Evolutionary conservation across 2,888 invertebrate genomes (phyloP), one percentile per base, ranked within the genome.

Genomic region (Philereme vetulata): DNA sequence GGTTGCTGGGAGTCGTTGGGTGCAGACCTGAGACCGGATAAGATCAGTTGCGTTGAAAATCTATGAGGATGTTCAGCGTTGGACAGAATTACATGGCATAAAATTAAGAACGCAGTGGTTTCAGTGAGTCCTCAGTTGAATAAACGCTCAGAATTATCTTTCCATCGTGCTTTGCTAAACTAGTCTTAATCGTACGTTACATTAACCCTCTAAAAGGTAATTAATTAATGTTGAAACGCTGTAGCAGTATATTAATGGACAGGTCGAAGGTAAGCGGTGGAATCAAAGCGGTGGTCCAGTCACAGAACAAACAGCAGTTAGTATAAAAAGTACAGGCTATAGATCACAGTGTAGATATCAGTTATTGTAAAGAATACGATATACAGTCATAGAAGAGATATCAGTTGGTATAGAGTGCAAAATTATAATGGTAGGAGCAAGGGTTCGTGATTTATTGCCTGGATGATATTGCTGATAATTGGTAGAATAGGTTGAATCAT

Each of bases 211-310:
- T 67, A 62, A 71, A 48, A 59, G 53, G 68, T 78, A 83, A 86
- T 86, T 86, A 82, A 88, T 88, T 85, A 85, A 75, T 74, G 78
- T 81, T 77, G 76, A 72, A 79, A 77, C 74, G 71, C 67, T 75
- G 75, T 77, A 69, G 70, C 71, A 65, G 71, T 64, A 82, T 81
- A 86, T 86, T 85, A 83, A 85, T 85, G 78, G 79, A 72, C 72
- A 72, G 90, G 90, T 90, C 90, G 88, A 84, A 90, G 90, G 90
- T 90, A 89, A 86, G 80, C 89, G 89, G 85, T 74, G 67, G 72
- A 79, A 85, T 88, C 86, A 88, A 88, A 88, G 88, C 73, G 75
- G 76, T 69, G 65, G 64, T 64, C 64, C 51, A 21, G n/a, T 35
- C 46, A 40, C 32, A 51, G 59, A 54, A 34, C 50, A 54, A 6